These are phyloP conservation scores for Alloscopus bannaensis DNA, from an alignment of 2,888 invertebrate genomes.

Conservation along the genomic window DNA sequence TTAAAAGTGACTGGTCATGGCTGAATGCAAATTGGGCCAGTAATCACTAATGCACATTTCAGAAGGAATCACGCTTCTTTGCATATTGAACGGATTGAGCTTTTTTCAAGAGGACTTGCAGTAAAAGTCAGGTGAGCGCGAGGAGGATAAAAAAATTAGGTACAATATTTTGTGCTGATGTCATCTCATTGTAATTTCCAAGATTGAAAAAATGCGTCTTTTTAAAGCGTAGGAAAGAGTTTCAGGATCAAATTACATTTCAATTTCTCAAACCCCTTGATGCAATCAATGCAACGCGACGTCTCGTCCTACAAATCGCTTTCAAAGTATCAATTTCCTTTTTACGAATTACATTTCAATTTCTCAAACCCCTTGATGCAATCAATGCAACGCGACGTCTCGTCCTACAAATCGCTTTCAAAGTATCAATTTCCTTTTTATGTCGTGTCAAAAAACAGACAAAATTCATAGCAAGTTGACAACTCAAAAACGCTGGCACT, in stretches of 20 bases:
- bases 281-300: neutral
- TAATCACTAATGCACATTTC: conserved; percentile 8
- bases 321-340: no score
- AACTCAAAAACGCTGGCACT: no score
- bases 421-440: no score
- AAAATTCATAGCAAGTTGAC: no score
- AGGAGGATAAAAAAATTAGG: conserved; percentile 3
- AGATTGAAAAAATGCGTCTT: neutral
- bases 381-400: neutral
- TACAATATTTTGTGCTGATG: conserved; percentile 33
- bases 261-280: neutral
- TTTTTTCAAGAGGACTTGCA: neutral
- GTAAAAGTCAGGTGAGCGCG: neutral
- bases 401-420: no score
- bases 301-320: no score
- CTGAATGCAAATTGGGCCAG: conserved; percentile 56
- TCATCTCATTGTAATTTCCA: conserved; percentile 36
- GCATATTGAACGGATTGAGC: neutral
- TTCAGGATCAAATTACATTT: conserved; percentile 14
- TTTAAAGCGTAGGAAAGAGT: neutral
- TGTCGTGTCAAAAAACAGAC: no score
- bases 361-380: neutral
- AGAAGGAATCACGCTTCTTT: conserved; percentile 37
- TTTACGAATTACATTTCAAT: neutral
- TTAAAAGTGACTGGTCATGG: conserved; percentile 41